Base-by-base conservation (phyloP, 2,888 invertebrate genomes). In the Luffia ferchaultella region DNA sequence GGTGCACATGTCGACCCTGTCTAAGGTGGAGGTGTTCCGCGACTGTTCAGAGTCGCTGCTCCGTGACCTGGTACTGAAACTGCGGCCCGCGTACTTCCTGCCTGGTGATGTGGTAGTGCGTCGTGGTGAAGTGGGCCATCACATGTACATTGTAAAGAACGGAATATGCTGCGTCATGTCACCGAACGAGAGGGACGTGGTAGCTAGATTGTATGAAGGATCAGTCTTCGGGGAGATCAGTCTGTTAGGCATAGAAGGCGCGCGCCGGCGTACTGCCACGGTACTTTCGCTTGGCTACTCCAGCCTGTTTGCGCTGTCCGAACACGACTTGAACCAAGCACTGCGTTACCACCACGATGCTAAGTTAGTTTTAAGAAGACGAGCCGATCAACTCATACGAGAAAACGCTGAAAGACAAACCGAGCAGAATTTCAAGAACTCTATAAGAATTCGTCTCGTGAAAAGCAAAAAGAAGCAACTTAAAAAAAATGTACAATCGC, bases 191-290 rank as follows among this genome's bases (percentile, higher is more conserved):
- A 87, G 86, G 45, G 89, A 91, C 58, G 93, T 97, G 0, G 76
- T 98, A 52, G 97, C 95, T 0, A 95, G 94, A 0, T 82, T 98
- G 2, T 87, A 89, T 1, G 95, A 96, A 73, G 97, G 97, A 1
- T 93, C 93, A 0, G 97, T 97, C 0, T 98, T 98, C 67, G 97
- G 98, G 0, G 97, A 98, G 76, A 96, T 98, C 55, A 96, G 96
- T 72, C 77, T 98, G 42, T 74, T 98, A 47, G 95, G 95, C 0
- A 89, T 93, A 48, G 87, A 88, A n/a, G 91, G 96, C 5, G 89
- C 92, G 44, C 92, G 94, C 62, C 86, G 96, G 41, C 86, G 98
- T 49, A 97, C 97, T 1, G 97, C 97, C 0, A 95, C 96, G 63
- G 97, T 98, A 0, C 87, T 3, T 57, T 96, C 97, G 0, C 91